A percentile compares a stretch with the other conserved stretches of the same genome.
Conservation (phyloP, 2,113 vertebrate genomes). For the Anhinga rufa region DNA sequence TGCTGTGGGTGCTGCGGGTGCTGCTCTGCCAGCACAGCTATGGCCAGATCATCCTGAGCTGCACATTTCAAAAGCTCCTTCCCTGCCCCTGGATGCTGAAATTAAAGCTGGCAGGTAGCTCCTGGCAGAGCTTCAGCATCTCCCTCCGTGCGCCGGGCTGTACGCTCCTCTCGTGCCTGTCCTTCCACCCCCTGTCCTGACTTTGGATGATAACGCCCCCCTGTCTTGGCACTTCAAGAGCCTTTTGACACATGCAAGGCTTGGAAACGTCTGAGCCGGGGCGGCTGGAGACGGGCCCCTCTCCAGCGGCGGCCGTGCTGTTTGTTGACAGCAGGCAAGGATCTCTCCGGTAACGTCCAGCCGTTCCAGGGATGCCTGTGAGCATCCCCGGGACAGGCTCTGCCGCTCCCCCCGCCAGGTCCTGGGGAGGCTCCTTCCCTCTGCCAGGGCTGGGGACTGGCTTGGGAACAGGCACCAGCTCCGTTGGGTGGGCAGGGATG, state of each 20-base stretch:
- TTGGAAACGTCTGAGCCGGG: not conserved
- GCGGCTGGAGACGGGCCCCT: not conserved
- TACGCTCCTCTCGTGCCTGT: not conserved
- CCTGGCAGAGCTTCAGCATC: not conserved
- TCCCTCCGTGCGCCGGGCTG: accelerated
- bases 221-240: not conserved
- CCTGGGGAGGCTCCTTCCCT: not conserved
- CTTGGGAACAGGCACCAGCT: accelerated
- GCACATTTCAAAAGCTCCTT: not conserved
- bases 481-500: not conserved
- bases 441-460: accelerated
- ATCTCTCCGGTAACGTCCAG: constrained; percentile 18
- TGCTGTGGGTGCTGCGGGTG: not conserved
- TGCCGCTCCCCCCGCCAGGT: not conserved
- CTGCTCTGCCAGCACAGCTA: not conserved
- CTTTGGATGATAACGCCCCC: not conserved
- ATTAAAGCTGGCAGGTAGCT: not conserved
- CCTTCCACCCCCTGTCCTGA: accelerated
- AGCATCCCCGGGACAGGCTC: not conserved
- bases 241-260: not conserved
- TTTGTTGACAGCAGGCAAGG: not conserved
- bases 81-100: not conserved
- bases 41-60: accelerated
- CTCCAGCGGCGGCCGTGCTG: not conserved
- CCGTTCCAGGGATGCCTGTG: not conserved